phyloP scores from a whole-genome alignment of 2,888 invertebrate genomes.

The Ormyrus pomaceus region DNA sequence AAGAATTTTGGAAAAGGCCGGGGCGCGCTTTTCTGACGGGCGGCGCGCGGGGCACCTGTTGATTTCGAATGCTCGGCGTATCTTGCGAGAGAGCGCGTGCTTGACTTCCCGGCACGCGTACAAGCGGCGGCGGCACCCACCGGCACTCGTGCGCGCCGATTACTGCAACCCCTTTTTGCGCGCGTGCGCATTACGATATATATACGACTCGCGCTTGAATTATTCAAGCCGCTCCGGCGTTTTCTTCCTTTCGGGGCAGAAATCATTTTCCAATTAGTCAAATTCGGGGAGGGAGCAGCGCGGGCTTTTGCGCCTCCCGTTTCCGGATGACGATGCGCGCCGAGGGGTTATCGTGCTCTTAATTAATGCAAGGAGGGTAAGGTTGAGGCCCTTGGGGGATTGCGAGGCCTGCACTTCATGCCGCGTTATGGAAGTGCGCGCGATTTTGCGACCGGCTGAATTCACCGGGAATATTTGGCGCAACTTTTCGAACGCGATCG shows the following conservation, averaged over 20 bases:
- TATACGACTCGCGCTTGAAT: neutral
- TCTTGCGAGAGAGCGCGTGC: neutral
- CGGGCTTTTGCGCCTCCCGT: neutral
- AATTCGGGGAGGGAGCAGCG: neutral
- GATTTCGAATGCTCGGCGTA: conserved; percentile 40
- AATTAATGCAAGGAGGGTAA: neutral
- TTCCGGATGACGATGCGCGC: neutral
- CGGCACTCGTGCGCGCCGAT: neutral
- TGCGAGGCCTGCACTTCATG: too few species aligned
- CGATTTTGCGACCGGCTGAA: too few species aligned
- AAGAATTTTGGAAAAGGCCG: neutral
- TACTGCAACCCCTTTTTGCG: neutral
- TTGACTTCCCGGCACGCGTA: conserved; percentile 18
- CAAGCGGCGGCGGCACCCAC: conserved; percentile 2
- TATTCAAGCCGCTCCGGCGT: too few species aligned
- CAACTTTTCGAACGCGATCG: neutral
- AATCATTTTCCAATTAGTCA: conserved; percentile 19
- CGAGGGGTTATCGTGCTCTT: neutral
- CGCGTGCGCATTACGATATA: neutral
- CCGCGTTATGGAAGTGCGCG: too few species aligned
- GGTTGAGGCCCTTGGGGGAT: too few species aligned
- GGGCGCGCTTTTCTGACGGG: neutral
- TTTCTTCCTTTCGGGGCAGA: neutral
- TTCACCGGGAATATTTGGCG: neutral
- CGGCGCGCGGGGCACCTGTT: conserved; percentile 35